These are phyloP conservation scores for Eubucco bourcierii DNA, from an alignment of 2,113 vertebrate genomes.

Conservation along the genomic window DNA sequence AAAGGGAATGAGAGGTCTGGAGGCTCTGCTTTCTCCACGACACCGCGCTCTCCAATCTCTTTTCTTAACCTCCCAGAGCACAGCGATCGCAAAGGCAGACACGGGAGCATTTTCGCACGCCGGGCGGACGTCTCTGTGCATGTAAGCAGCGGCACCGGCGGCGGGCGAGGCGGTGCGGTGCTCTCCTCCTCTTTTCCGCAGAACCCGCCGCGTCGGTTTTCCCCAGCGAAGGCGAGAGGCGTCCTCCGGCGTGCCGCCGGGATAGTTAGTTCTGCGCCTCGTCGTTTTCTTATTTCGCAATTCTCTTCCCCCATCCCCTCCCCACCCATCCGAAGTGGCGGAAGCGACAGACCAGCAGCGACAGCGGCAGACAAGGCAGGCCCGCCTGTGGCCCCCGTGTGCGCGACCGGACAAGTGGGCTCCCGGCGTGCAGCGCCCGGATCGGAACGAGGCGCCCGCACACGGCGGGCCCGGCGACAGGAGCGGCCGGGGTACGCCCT, in stretches of 20 bases:
- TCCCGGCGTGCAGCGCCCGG: neutral
- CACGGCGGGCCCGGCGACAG: neutral
- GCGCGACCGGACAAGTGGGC: neutral
- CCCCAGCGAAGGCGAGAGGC: neutral
- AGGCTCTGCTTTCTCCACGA: neutral
- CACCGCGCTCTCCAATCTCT: too few species aligned
- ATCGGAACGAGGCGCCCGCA: too few species aligned
- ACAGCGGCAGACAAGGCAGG: neutral
- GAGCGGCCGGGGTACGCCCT: neutral
- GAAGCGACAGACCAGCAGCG: neutral
- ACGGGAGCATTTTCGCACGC: neutral
- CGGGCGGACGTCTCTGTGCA: neutral
- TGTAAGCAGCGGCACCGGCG: neutral
- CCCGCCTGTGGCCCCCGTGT: too few species aligned
- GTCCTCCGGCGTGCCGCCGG: neutral
- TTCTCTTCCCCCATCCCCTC: neutral
- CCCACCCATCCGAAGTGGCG: neutral
- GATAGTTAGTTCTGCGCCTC: accelerated
- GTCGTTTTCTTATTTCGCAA: neutral
- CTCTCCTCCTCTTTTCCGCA: neutral
- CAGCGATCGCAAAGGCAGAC: accelerated
- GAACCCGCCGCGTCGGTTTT: neutral
- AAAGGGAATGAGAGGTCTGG: too few species aligned
- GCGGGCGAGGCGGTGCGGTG: neutral
- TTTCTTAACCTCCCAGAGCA: neutral